Percentiles rank a stretch among this genome's conserved stretches.
phyloP scores from a whole-genome alignment of 1,140 invertebrate species.

The Bursaphelenchus mucronatus region DNA sequence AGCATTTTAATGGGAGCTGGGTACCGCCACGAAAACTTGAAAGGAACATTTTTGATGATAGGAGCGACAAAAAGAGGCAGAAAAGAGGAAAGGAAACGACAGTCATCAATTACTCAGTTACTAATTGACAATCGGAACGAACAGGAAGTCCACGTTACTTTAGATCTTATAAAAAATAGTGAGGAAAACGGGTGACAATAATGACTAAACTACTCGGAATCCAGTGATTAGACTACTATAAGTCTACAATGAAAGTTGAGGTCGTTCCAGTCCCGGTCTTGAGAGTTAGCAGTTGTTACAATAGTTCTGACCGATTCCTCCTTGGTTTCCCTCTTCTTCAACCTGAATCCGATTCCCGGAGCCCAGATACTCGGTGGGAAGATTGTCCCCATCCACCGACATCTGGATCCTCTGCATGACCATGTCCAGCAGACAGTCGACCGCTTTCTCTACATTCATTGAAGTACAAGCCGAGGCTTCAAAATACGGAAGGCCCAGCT shows the following conservation, averaged over 20 bases:
- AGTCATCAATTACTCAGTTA: too few species aligned
- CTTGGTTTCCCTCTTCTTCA: slow-evolving; percentile 30
- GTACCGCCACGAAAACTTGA: too few species aligned
- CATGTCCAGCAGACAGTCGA: slow-evolving; percentile 58
- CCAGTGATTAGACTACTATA: too few species aligned
- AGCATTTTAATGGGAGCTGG: too few species aligned
- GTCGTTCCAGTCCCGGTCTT: neutral
- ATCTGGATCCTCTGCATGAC: slow-evolving; percentile 60
- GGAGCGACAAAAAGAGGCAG: too few species aligned
- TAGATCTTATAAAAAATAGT: too few species aligned
- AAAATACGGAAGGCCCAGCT: slow-evolving; percentile 60
- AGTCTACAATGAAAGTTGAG: neutral
- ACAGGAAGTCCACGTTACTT: too few species aligned
- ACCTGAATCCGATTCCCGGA: slow-evolving; percentile 42
- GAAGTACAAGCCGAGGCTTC: slow-evolving; percentile 60
- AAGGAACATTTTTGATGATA: too few species aligned
- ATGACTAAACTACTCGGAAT: too few species aligned
- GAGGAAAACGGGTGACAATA: too few species aligned
- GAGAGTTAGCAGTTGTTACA: slow-evolving; percentile 44
- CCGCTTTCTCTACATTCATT: slow-evolving; percentile 57
- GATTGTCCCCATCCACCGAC: slow-evolving; percentile 54
- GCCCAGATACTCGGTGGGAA: slow-evolving; percentile 50
- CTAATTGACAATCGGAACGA: too few species aligned
- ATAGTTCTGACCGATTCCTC: slow-evolving; percentile 22
- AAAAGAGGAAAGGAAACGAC: too few species aligned